phyloP scores from a whole-genome alignment of 2,888 invertebrate genomes.

The Timema cristinae region DNA sequence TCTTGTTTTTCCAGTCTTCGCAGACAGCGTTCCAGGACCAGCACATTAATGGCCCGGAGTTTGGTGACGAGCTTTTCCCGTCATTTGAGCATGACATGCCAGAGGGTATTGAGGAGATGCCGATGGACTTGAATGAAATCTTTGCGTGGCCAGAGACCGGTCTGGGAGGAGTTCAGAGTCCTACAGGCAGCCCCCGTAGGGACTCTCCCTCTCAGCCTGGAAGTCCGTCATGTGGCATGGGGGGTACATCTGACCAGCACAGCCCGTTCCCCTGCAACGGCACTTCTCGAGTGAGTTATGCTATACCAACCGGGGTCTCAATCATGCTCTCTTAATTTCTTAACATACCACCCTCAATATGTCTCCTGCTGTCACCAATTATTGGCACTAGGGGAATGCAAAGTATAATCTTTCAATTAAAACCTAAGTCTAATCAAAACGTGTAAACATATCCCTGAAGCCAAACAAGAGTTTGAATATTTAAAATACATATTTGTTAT shows the following conservation, averaged over 20 bases:
- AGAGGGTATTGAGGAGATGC: conserved; percentile 67
- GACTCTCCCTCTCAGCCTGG: conserved; percentile 47
- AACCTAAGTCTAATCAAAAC: too few relatives aligned
- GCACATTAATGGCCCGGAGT: conserved; percentile 61
- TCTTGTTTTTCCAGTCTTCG: conserved; percentile 52
- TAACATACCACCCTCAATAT: too few relatives aligned
- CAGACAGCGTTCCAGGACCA: conserved; percentile 68
- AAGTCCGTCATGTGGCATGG: conserved; percentile 49
- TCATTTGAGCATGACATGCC: conserved; percentile 57
- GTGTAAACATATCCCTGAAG: too few relatives aligned
- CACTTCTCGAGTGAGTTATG: conserved; percentile 47
- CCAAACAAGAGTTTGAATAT: too few relatives aligned
- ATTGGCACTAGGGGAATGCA: too few relatives aligned
- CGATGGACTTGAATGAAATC: conserved; percentile 67
- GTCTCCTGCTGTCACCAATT: too few relatives aligned
- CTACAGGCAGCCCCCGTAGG: conserved; percentile 53
- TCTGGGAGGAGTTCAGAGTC: conserved; percentile 54
- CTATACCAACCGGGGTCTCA: too few relatives aligned
- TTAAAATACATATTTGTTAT: too few relatives aligned
- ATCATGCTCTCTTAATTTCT: too few relatives aligned
- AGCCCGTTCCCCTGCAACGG: conserved; percentile 53
- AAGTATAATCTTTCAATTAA: too few relatives aligned
- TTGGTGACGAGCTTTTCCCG: conserved; percentile 61
- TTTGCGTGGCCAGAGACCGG: conserved; percentile 66
- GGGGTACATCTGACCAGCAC: conserved; percentile 47